Percentiles rank a stretch among this genome's conserved stretches.
These are phyloP conservation scores for Scaptomyza tumidula DNA, from an alignment of 2,888 invertebrate species.

Conservation along the genomic window DNA sequence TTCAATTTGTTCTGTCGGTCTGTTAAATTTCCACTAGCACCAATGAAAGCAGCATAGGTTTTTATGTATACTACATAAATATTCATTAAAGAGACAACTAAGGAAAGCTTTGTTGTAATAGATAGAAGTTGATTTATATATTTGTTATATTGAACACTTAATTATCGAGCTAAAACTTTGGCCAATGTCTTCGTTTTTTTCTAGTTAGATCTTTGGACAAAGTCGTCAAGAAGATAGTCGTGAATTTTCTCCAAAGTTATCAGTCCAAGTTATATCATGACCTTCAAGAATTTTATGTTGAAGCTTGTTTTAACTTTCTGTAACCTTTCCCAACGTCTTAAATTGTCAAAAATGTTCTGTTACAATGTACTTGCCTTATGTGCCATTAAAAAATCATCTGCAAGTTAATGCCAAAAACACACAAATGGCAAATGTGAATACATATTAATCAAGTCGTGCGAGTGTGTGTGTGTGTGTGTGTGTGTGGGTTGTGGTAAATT, in stretches of 20 bases:
- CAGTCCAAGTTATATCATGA: neutral
- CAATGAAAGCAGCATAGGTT: conserved; percentile 5
- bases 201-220: no score
- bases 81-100: conserved; percentile 1
- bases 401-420: conserved; percentile 4
- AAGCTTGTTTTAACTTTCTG: neutral
- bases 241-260: no score
- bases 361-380: neutral
- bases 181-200: no score
- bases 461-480: conserved; percentile 12
- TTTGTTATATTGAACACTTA: no score
- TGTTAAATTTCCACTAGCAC: conserved; percentile 2
- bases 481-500: conserved; percentile 29
- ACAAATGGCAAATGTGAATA: neutral
- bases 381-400: neutral
- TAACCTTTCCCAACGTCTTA: neutral
- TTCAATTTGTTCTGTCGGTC: conserved; percentile 1
- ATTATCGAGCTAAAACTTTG: neutral
- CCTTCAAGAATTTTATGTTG: neutral
- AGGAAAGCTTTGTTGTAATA: neutral
- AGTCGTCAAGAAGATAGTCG: no score
- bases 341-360: neutral
- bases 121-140: neutral
- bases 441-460: conserved; percentile 42
- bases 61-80: conserved; percentile 1